Base-by-base conservation (phyloP, 2,113 vertebrate genomes). In the Dunckerocampus dactyliophorus region DNA sequence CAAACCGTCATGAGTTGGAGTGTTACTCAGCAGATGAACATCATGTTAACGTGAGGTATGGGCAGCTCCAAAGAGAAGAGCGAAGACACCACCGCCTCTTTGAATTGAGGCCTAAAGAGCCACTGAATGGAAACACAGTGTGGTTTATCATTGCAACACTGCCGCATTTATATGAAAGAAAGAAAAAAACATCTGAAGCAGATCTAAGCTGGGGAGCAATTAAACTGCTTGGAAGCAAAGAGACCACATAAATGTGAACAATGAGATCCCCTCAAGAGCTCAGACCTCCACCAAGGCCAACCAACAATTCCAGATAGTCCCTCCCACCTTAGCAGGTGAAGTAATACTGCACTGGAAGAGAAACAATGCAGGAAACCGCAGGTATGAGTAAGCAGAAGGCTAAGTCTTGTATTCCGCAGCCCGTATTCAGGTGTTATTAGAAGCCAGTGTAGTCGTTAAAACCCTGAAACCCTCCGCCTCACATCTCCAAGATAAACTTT, bases 81-180 rank as follows among this genome's bases (percentile, higher is more conserved):
- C 43, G 16, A 31, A 57, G 45, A 12, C 28, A 67, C 64, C 63
- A 54, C 21, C 24, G 9, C 42, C 31, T 54, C 50, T 59, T 37
- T n/a, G 34, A 59, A 45, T 10, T 49, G 4, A 51, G 13, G 57
- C 65, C 57, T 42, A 69, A 73, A 58, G 31, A 62, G 37, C 37
- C 12, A 47, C 24, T 43, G 61, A 39, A 8, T 34, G 37, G 31
- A 65, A 57, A 75, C 5, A 28, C 24, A 3, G 5, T 45, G 50
- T 39, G 24, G 63, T 69, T 63, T 15, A 21, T 43, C 19, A 24
- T n/a, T 50, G 21, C 20, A 43, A 72, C 57, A 57, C 1, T 21
- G 48, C 37, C 49, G n/a, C 19, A 64, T 69, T 69, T 59, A 56
- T 52, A 37, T 28, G 54, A 39, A 28, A 72, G 65, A 59, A 49